Base-by-base conservation (phyloP, 2,113 vertebrate genomes). In the Paraplagusia blochii region DNA sequence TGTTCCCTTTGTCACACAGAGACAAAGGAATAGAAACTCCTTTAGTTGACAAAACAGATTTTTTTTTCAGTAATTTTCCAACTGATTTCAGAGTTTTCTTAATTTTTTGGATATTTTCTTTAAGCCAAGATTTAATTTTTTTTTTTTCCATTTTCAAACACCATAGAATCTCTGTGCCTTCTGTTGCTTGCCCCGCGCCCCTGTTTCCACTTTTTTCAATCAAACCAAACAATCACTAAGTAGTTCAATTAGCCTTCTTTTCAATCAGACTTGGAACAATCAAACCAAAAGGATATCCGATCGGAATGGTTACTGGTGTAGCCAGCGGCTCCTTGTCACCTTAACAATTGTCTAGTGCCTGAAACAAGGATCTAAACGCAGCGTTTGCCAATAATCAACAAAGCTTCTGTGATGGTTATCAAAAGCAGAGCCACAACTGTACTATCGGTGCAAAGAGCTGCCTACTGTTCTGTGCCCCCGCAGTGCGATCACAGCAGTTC, bases 121-220 rank as follows among this genome's bases (percentile, higher is more conserved):
- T 70, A 63, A 75, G 68, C 66, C 70, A 55, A 57, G 68, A 76
- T 77, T 57, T 72, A 76, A 79, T 78, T 73, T 66, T 87, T 72
- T 58, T 71, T 29, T 9, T 44, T 46, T 15, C 22, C 22, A 29
- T 29, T 29, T 29, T 29, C 22, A 54, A 65, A 69, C 65, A 58
- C 75, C 38, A 16, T 81, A 74, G 61, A 74, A 83, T 85, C 79
- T 71, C 75, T 76, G 90, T 91, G 90, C 90, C 90, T 91, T 91
- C 77, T 78, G 74, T 84, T 67, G 62, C 74, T 77, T 66, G 44
- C 59, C 71, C 70, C 51, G 39, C 48, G 40, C 58, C 67, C 73
- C 60, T 15, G 43, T 54, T 44, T 14, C 48, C 52, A 50, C 66
- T 43, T 17, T 50, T 50, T 35, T 53, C 58, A 70, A 55, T 70